Base-by-base conservation (phyloP, 2,797 vertebrate genomes). In the Scolopax bukidnonensis region DNA sequence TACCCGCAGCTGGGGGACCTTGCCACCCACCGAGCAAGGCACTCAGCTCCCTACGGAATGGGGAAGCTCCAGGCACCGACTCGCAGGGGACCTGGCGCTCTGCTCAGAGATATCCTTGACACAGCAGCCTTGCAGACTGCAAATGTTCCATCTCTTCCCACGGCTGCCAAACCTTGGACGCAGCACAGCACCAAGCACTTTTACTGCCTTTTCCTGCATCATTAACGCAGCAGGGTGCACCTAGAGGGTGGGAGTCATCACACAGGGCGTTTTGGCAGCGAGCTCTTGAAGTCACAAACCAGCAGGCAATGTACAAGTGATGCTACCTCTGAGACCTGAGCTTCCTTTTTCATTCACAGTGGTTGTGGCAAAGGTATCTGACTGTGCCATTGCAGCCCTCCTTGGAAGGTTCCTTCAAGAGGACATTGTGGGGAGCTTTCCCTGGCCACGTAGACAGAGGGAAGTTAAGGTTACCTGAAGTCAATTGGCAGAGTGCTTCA, bases 381-480 rank as follows among this genome's bases (percentile, higher is more conserved):
- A 41, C 38, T 6, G 6, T 13, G 20, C 36, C 41, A 16, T 48
- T n/a, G 6, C 7, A 56, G 15, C 18, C 18, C 16, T 33, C 1
- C 25, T 41, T 3, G 15, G 20, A n/a, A 60, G 38, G 18, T 10
- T 85, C 24, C n/a, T 74, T 51, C 40, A 33, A 18, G 13, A 12
- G 23, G 4, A 51, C 5, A 5, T 5, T 3, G 45, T 41, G 41
- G 17, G 23, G 36, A 79, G 7, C 16, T 76, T 73, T 53, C 33
- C 70, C n/a, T 2, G 1, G 15, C 32, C 3, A 0, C 4, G 9
- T 1, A 50, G n/a, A 12, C 5, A 4, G 23, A 45, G 10, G 7
- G 6, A 64, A 75, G 18, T 20, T 41, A 48, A 33, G 12, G 32
- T 57, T 88, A 27, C 41, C 6, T 40, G 65, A 67, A 78, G 32